Evolutionary conservation across 64 coral and sea anemone genomes (phyloP).

Genomic region (Pocillopora damicornis): DNA sequence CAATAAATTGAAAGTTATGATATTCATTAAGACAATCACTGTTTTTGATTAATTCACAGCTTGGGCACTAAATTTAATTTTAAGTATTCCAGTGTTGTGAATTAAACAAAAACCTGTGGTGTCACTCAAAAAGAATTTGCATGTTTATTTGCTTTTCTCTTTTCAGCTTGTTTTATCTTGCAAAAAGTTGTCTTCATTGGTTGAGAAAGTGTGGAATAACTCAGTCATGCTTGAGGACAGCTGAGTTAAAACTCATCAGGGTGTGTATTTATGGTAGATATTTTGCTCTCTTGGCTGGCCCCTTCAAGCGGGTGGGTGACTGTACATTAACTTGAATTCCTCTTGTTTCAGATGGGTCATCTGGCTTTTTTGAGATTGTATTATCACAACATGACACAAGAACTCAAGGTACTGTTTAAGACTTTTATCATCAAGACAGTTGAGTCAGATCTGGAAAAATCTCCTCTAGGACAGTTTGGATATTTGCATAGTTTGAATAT

Average conservation of each 20-base stretch:
- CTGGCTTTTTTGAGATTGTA: slow-evolving; percentile 81
- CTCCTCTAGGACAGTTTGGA: too few relatives aligned
- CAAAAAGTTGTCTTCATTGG: slow-evolving; percentile 81
- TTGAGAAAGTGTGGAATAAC: slow-evolving; percentile 55
- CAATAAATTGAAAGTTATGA: too few relatives aligned
- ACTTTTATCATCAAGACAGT: neutral
- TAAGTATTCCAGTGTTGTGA: too few relatives aligned
- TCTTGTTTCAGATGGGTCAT: slow-evolving; percentile 72
- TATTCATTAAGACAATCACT: too few relatives aligned
- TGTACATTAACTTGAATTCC: neutral
- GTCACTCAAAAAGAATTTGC: neutral
- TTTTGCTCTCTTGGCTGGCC: too few relatives aligned
- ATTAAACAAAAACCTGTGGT: too few relatives aligned
- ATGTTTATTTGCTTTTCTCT: neutral
- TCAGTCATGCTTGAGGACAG: slow-evolving; percentile 72
- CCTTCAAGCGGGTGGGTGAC: too few relatives aligned
- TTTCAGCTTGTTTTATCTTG: slow-evolving; percentile 78
- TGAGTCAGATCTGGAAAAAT: too few relatives aligned
- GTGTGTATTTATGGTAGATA: neutral
- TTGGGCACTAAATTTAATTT: too few relatives aligned
- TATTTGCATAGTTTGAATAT: too few relatives aligned
- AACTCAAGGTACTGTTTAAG: slow-evolving; percentile 49
- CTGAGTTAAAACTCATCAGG: slow-evolving; percentile 68
- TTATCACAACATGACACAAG: slow-evolving; percentile 57
- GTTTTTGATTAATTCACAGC: too few relatives aligned